Conservation (phyloP, 2,113 vertebrate genomes). For the Takifugu bimaculatus region DNA sequence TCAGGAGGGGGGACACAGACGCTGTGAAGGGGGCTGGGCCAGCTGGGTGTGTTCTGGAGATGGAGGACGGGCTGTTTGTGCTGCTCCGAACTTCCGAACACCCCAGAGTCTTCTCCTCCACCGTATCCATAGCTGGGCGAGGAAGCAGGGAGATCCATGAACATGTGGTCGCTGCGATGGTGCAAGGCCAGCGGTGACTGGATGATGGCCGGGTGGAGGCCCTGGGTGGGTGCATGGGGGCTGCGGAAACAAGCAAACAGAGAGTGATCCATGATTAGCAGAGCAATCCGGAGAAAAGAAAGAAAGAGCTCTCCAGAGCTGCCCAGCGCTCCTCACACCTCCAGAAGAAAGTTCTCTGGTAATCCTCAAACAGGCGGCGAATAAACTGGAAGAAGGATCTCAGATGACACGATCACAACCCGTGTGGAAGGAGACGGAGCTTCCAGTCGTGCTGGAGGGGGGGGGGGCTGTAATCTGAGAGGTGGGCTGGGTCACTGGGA, state of each 20-base stretch:
- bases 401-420: constrained; percentile 77
- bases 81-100: constrained; percentile 74
- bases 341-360: neutral
- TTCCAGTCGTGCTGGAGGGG: constrained; percentile 71
- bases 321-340: neutral
- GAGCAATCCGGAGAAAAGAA: constrained; percentile 65
- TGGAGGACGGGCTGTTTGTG: neutral
- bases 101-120: constrained; percentile 73
- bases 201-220: constrained; percentile 82
- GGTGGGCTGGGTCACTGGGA: constrained; percentile 85
- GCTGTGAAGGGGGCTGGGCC: too few species aligned
- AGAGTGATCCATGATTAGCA: constrained; percentile 89
- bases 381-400: constrained; percentile 52
- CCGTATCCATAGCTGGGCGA: constrained; percentile 84
- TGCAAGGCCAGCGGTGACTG: constrained; percentile 85
- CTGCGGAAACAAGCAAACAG: constrained; percentile 91
- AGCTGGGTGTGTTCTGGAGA: neutral
- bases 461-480: constrained; percentile 88
- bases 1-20: too few species aligned
- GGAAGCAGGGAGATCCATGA: constrained; percentile 81
- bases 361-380: neutral
- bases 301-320: constrained; percentile 37
- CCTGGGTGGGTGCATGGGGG: constrained; percentile 83
- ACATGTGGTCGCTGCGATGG: constrained; percentile 85
- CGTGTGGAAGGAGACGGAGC: constrained; percentile 75